Conservation (phyloP, 2,888 invertebrate genomes). For the Agrotis ipsilon region DNA sequence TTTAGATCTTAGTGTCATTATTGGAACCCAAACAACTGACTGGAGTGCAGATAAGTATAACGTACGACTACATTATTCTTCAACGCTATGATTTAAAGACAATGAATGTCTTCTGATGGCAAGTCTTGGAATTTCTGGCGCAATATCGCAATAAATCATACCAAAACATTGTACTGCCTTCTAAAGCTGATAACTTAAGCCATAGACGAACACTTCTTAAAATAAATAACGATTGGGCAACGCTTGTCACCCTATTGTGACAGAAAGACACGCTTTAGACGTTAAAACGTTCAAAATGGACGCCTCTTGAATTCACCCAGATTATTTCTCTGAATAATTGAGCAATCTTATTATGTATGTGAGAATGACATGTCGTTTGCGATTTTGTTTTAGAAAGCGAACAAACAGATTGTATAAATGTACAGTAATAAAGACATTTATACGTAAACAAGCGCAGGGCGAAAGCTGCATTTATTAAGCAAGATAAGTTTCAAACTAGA, state of each 20-base stretch:
- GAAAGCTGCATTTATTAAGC: slow-evolving; percentile 69
- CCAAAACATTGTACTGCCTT: slow-evolving; percentile 21
- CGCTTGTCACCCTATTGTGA: slow-evolving; percentile 79
- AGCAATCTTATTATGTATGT: slow-evolving; percentile 77
- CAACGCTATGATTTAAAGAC: slow-evolving; percentile 53
- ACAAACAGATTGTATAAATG: slow-evolving; percentile 67
- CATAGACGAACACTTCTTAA: slow-evolving; percentile 70
- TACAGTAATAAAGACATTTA: slow-evolving; percentile 71
- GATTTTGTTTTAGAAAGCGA: slow-evolving; percentile 66
- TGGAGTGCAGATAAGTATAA: slow-evolving; percentile 47
- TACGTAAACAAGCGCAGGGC: slow-evolving; percentile 66
- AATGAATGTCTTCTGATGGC: slow-evolving; percentile 41
- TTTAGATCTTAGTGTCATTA: slow-evolving; percentile 55
- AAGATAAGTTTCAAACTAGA: slow-evolving; percentile 56
- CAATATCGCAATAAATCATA: slow-evolving; percentile 27
- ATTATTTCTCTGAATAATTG: slow-evolving; percentile 72
- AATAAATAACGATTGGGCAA: slow-evolving; percentile 83
- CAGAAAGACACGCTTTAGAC: slow-evolving; percentile 67
- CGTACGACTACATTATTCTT: slow-evolving; percentile 46
- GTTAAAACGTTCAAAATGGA: slow-evolving; percentile 61
- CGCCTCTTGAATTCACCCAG: slow-evolving; percentile 75
- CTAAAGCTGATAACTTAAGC: slow-evolving; percentile 69
- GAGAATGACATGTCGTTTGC: slow-evolving; percentile 67
- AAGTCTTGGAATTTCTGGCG: slow-evolving; percentile 41
- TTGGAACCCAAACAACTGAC: slow-evolving; percentile 42